Percentiles rank a stretch among this genome's conserved stretches.
These are phyloP conservation scores for Myotis findleyi DNA, from an alignment of 2,797 vertebrate genomes.

Conservation along the genomic window DNA sequence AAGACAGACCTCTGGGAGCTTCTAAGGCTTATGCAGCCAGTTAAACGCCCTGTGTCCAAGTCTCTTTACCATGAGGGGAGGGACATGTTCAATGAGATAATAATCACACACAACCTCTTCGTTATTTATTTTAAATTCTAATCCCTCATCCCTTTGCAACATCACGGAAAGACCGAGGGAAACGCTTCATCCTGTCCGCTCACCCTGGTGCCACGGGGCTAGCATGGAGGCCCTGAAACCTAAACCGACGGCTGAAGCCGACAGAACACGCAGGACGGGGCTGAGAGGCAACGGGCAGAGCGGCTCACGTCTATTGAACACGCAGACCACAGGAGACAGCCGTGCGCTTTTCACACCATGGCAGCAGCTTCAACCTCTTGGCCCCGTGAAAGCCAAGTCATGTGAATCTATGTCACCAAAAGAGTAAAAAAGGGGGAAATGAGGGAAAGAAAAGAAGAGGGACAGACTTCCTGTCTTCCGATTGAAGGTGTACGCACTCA, in stretches of 20 bases:
- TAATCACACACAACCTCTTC: not conserved
- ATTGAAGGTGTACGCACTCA: constrained; percentile 83
- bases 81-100: constrained; percentile 64
- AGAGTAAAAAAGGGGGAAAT: constrained; percentile 39
- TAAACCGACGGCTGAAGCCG: constrained; percentile 76
- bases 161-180: constrained; percentile 89
- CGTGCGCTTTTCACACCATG: constrained; percentile 81
- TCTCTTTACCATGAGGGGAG: not conserved
- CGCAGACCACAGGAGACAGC: constrained; percentile 88
- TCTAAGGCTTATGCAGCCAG: constrained; percentile 32
- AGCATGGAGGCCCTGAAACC: constrained; percentile 60
- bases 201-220: constrained; percentile 86
- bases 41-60: constrained; percentile 55
- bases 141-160: constrained; percentile 82
- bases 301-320: constrained; percentile 78
- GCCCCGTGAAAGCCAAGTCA: constrained; percentile 82
- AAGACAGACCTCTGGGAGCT: not conserved
- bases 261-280: constrained; percentile 80
- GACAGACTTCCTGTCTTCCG: constrained; percentile 90
- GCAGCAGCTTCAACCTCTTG: constrained; percentile 86
- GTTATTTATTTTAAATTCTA: constrained; percentile 83
- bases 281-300: constrained; percentile 87
- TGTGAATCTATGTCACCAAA: constrained; percentile 81
- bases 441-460: not conserved
- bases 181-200: constrained; percentile 89